Percentiles rank a stretch among this genome's conserved stretches.
Evolutionary conservation across 2,797 vertebrate species (phyloP).

Genomic region (Numenius phaeopus): DNA sequence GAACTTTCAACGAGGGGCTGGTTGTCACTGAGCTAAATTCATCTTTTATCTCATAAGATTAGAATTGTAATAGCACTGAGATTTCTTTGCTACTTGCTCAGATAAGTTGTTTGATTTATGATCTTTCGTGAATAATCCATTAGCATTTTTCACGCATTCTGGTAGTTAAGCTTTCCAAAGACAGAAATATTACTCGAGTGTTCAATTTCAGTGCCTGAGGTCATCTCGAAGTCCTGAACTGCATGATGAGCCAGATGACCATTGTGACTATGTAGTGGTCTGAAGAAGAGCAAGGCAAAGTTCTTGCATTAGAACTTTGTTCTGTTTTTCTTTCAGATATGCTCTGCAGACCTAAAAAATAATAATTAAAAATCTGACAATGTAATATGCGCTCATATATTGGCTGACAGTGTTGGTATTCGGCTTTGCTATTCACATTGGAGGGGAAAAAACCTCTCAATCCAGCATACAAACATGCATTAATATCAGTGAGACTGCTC

Average conservation of each 20-base stretch:
- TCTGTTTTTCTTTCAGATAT: background rate
- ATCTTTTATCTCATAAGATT: background rate
- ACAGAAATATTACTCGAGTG: background rate
- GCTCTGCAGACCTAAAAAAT: background rate
- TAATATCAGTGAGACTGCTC: background rate
- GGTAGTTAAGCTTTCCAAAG: background rate
- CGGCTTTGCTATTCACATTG: background rate
- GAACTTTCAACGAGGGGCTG: background rate
- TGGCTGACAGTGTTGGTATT: background rate
- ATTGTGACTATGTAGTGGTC: fast-evolving
- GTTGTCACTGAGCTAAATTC: background rate
- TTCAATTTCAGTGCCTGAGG: background rate
- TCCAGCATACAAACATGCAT: background rate
- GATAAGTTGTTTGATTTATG: background rate
- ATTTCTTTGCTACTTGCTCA: background rate
- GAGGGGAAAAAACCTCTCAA: background rate
- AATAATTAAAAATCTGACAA: background rate
- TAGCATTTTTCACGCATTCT: background rate
- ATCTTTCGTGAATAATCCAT: background rate
- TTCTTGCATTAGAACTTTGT: background rate
- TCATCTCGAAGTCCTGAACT: background rate
- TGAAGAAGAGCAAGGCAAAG: background rate
- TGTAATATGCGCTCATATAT: background rate
- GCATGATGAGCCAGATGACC: background rate
- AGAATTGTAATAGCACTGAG: background rate